These are phyloP conservation scores for Drosophila novamexicana DNA, from an alignment of 1,140 invertebrate species.

Conservation along the genomic window DNA sequence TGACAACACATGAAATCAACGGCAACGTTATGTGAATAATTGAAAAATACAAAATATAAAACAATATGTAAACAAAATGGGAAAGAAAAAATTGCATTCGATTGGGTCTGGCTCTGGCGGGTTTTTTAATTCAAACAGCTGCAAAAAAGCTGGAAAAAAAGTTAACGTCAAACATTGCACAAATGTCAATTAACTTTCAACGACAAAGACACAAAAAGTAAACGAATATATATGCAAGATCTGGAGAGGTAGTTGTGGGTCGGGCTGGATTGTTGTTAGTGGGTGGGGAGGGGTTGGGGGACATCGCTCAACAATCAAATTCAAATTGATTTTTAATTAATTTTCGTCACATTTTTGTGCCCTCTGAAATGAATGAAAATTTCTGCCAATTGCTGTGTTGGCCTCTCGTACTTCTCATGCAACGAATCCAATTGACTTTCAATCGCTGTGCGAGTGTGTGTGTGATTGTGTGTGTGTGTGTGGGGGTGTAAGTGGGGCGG, in stretches of 20 bases:
- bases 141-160: not conserved
- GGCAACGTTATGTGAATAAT: conserved; percentile 46
- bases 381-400: conserved; percentile 29
- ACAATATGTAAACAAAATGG: not conserved
- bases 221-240: conserved; percentile 18
- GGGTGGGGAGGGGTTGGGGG: not conserved
- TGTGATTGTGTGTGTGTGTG: not conserved
- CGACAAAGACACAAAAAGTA: conserved; percentile 39
- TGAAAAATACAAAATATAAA: conserved; percentile 58
- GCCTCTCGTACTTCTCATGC: conserved; percentile 13
- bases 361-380: conserved; percentile 43
- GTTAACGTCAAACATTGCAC: conserved; percentile 59
- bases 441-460: not conserved
- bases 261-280: no score
- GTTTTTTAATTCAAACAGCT: not conserved
- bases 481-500: not conserved
- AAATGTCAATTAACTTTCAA: conserved; percentile 76
- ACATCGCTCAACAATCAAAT: conserved; percentile 74
- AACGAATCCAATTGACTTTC: conserved; percentile 29
- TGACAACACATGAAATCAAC: conserved; percentile 10
- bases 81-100: conserved; percentile 40
- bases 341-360: conserved; percentile 78
- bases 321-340: conserved; percentile 83
- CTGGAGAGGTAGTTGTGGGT: not conserved
- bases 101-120: conserved; percentile 18